These are phyloP conservation scores for Pao palembangensis DNA, from an alignment of 2,113 vertebrate species.

Conservation along the genomic window DNA sequence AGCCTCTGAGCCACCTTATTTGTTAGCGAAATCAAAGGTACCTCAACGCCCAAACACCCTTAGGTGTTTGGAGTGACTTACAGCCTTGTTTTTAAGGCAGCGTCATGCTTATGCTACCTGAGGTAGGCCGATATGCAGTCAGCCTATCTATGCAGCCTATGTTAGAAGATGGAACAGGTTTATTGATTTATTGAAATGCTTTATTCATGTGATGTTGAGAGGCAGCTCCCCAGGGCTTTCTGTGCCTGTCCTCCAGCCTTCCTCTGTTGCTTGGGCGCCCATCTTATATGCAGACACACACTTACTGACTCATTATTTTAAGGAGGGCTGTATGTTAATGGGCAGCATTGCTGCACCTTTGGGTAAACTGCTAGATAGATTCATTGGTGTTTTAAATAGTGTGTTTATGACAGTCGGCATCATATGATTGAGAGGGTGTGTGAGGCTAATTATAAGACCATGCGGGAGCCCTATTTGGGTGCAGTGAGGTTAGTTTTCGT, in stretches of 20 bases:
- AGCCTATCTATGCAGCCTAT: constrained; percentile 19
- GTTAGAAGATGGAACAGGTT: constrained; percentile 37
- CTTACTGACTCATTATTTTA: constrained; percentile 20
- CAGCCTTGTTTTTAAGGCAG: not conserved
- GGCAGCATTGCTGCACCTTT: constrained; percentile 21
- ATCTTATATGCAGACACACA: constrained; percentile 2
- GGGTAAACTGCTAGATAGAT: constrained; percentile 32
- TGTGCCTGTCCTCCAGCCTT: constrained; percentile 3
- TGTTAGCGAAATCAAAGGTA: not conserved
- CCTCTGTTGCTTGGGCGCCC: constrained; percentile 2
- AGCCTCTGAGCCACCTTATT: constrained; percentile 5
- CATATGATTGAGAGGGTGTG: constrained; percentile 36
- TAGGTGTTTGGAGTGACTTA: not conserved
- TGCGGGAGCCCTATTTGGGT: constrained; percentile 34
- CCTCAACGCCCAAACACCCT: not conserved
- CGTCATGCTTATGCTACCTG: not conserved
- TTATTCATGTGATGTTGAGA: constrained; percentile 44
- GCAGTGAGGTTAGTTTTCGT: constrained; percentile 13
- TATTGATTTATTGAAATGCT: constrained; percentile 61
- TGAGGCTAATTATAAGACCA: constrained; percentile 28
- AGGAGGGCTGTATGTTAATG: constrained; percentile 47
- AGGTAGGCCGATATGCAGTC: constrained; percentile 4
- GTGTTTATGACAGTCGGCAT: constrained; percentile 47
- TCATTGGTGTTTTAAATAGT: constrained; percentile 53
- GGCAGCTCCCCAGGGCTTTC: constrained; percentile 21